phyloP scores from a whole-genome alignment of 2,113 vertebrate species.

The Archocentrus centrarchus region DNA sequence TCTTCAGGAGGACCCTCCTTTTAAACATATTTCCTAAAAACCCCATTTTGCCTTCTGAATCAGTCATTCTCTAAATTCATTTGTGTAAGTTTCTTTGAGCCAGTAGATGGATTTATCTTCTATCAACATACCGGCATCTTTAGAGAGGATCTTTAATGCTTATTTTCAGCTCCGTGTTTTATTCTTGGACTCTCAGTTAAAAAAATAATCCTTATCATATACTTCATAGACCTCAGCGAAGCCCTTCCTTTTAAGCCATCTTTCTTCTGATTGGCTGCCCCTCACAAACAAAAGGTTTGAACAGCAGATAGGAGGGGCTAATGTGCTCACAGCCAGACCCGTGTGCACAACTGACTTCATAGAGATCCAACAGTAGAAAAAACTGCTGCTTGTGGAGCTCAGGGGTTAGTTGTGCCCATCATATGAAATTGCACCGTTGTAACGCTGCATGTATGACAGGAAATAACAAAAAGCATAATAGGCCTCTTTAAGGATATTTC shows the following conservation, averaged over 20 bases:
- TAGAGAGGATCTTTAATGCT: neutral
- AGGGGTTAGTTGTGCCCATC: neutral
- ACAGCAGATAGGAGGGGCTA: neutral
- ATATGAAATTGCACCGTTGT: neutral
- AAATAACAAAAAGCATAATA: neutral
- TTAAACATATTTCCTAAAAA: neutral
- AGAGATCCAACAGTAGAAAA: too few species aligned
- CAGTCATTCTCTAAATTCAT: neutral
- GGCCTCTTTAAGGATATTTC: neutral
- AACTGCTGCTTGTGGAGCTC: too few species aligned
- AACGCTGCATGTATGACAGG: neutral
- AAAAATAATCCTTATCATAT: neutral
- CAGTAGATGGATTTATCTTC: neutral
- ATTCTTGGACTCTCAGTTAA: neutral
- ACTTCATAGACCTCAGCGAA: accelerated
- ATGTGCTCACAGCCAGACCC: neutral
- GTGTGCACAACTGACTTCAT: too few species aligned
- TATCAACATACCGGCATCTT: neutral
- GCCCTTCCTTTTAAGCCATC: neutral
- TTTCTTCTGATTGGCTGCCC: neutral
- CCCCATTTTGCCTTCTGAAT: neutral
- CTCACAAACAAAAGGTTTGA: neutral
- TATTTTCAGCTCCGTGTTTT: neutral
- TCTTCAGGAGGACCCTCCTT: neutral
- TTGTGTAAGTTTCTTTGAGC: neutral